phyloP scores from a whole-genome alignment of 2,797 vertebrate species.

The Limnodromus scolopaceus region DNA sequence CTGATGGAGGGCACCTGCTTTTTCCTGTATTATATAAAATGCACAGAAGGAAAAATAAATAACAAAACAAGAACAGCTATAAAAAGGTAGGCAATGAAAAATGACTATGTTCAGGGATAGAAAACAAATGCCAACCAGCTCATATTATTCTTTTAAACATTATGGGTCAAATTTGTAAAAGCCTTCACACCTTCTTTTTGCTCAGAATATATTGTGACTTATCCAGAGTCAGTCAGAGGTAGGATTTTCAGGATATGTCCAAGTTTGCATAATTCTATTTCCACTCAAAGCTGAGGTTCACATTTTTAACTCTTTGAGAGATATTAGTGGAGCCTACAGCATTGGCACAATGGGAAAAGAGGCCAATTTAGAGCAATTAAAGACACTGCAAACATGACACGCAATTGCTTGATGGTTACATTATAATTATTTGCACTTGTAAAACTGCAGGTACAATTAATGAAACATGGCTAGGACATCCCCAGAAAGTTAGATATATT shows the following conservation, averaged over 20 bases:
- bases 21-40: neutral
- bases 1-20: neutral
- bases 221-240: neutral
- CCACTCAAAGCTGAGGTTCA: neutral
- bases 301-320: neutral
- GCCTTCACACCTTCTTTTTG: neutral
- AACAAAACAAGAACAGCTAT: neutral
- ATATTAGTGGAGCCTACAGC: neutral
- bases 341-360: neutral
- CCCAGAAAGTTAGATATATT: neutral
- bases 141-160: neutral
- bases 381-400: neutral
- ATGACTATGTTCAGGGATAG: neutral
- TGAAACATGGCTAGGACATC: neutral
- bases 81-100: neutral
- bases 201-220: neutral
- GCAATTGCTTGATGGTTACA: neutral
- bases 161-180: neutral
- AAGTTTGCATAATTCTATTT: neutral
- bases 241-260: neutral
- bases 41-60: neutral
- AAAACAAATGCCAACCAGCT: neutral
- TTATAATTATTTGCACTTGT: neutral
- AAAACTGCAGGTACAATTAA: constrained; percentile 1
- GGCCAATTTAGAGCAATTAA: neutral